Conservation (phyloP, 2,797 vertebrate genomes). For the Chrysocyon brachyurus region DNA sequence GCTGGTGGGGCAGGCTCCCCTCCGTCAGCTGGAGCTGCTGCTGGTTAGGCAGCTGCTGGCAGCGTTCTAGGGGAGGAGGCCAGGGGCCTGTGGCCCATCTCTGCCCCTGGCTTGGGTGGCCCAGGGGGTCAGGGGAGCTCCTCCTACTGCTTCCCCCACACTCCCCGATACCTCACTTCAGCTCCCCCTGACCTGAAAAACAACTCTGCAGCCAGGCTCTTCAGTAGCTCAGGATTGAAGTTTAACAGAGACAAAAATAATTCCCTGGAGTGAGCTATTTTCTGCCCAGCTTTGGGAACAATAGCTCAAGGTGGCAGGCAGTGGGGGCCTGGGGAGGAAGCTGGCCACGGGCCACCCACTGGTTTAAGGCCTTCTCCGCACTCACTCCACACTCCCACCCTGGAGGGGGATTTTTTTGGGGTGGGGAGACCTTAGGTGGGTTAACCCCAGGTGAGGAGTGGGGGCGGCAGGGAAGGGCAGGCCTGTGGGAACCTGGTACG, state of each 20-base stretch:
- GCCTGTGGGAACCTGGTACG: background rate
- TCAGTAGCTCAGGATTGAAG: slow-evolving; percentile 67
- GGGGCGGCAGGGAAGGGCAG: background rate
- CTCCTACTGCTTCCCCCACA: slow-evolving; percentile 31
- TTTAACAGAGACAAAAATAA: slow-evolving; percentile 80
- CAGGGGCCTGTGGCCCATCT: background rate
- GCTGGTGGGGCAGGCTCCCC: background rate
- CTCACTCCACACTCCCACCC: background rate
- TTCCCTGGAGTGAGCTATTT: slow-evolving; percentile 75
- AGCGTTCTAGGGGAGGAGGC: background rate
- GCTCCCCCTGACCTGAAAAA: slow-evolving; percentile 59
- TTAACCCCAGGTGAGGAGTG: background rate
- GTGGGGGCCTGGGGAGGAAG: background rate
- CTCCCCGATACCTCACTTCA: background rate
- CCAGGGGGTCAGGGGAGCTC: background rate
- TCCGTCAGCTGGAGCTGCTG: background rate
- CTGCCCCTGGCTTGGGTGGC: background rate
- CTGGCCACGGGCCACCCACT: background rate
- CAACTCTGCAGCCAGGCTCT: slow-evolving; percentile 13
- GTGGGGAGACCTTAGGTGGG: background rate
- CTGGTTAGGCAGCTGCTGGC: background rate
- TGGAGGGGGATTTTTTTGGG: background rate
- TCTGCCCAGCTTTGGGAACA: slow-evolving; percentile 65
- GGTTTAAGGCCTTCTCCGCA: background rate
- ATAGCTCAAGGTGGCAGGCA: slow-evolving; percentile 32